Base-by-base conservation (phyloP, 2,113 vertebrate genomes). In the Hirundichthys speculiger region DNA sequence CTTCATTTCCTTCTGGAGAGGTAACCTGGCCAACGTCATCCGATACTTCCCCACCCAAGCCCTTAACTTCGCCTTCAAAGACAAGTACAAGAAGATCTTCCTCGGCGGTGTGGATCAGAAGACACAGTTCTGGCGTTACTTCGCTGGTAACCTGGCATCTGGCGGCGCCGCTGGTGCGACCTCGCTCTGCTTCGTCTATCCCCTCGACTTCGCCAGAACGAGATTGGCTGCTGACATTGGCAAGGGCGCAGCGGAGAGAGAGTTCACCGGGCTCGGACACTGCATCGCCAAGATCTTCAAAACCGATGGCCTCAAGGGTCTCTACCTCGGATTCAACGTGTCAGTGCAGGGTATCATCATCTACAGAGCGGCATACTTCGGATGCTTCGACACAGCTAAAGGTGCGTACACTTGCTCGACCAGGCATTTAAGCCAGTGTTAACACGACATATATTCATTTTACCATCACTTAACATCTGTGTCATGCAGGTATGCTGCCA, bases 31-130 rank as follows among this genome's bases (percentile, higher is more conserved):
- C 92, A 99, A 99, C 5, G 98, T 99, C 74, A 99, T 99, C 92
- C 95, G 96, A 24, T 99, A 99, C 92, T 99, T 99, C 92, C 97
- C 98, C 81, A 99, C 98, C 66, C 98, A 99, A 92, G 98, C 98
- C 34, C 96, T 99, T 71, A 99, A 99, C 93, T 99, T 99, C 49
- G 98, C 98, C 88, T 99, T 99, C 94, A 99, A 99, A 90, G 98
- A 99, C 91, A 99, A 99, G 92, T 99, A 99, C 93, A 99, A 99
- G 94, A 95, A 96, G 92, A 86, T 99, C 91, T 99, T 99, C 91
- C 88, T 99, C n/a, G 98, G 98, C 24, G 97, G 97, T 2, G 98
- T 99, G 75, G 96, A 99, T 90, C 93, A 92, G 77, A 96, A 95
- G 78, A 99, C 94, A 86, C 98, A 99, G 85, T 99, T 99, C 92